Evolutionary conservation across 2,888 invertebrate genomes (phyloP), one percentile per base, ranked within the genome.

Genomic region (Xanthia icteritia): DNA sequence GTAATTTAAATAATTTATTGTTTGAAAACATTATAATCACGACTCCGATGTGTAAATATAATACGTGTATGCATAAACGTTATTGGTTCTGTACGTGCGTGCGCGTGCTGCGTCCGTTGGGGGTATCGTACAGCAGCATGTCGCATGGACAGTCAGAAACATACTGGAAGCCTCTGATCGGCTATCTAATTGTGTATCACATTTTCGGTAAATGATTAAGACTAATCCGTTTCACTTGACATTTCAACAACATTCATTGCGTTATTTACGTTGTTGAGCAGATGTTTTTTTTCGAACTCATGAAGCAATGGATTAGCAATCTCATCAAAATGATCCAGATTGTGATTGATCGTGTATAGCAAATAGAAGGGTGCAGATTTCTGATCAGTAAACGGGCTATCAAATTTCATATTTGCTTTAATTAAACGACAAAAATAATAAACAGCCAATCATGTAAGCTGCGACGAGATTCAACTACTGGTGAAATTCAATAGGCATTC

Each of bases 1-100:
- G 73, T 82, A 72, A 87, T 76, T 84, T 79, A 82, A 87, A 85
- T 79, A 79, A 85, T 84, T 87, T 79, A 79, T 77, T 87, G 77
- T 87, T 87, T 86, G 82, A 76, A 85, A 84, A 84, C 81, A 81
- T 81, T 72, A 78, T 79, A 73, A 73, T 82, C 69, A 75, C 74
- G 42, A 69, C 65, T 70, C 20, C 8, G 39, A 78, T 73, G 69
- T 78, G 78, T 70, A 82, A 78, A 72, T 70, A 74, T 39, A 39
- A 48, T 83, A 78, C 68, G 71, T 72, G 71, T 83, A 42, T 69
- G 48, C 70, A 65, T 67, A 42, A 56, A 63, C 45, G 69, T 66
- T 65, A 23, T 15, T 60, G 56, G 60, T 39, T 39, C 45, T 60
- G 39, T 65, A 51, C 80, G 61, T 81, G 83, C 45, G 48, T 48